Evolutionary conservation across 2,113 vertebrate genomes (phyloP), one percentile per base, ranked within the genome.

Genomic region (Scomber japonicus): DNA sequence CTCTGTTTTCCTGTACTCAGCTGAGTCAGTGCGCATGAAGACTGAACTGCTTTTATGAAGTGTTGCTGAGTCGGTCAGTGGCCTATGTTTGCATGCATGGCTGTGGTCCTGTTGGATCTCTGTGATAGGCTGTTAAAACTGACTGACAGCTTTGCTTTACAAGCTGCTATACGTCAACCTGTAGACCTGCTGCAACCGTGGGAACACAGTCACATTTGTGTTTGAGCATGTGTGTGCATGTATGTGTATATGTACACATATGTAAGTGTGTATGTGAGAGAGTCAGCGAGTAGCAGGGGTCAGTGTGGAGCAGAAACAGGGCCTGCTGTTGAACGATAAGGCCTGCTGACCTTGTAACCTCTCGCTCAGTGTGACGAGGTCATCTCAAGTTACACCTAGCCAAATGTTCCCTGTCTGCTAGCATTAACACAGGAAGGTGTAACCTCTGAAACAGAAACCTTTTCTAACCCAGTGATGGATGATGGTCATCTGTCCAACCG

Each of bases 71-170:
- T 61, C 10, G 68, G 85, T 75, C 78, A 71, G 66, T 59, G 79
- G 76, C 78, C 78, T 72, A 45, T 78, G 67, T 51, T 78, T 71
- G 65, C 73, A 74, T 70, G 74, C 69, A 44, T 24, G 73, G 67
- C 89, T 81, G 81, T 75, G 82, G 86, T 87, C 63, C 91, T 91
- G 88, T 85, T 90, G 91, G 89, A 86, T 88, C 72, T 88, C 88
- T 83, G 65, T 71, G 87, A 89, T 90, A 75, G 85, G 76, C 83
- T 80, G 68, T 93, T 88, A 91, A 91, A 90, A 44, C 75, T 71
- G 85, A 90, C 77, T 81, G 87, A 87, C 87, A 86, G 81, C 70
- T 50, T 74, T 2, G 51, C 88, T 92, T 90, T 91, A 90, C 83
- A 91, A 88, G 90, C 89, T 82, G 90, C 87, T 59, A 85, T 86